phyloP scores from a whole-genome alignment of 2,797 vertebrate species.

The Cryptoprocta ferox region DNA sequence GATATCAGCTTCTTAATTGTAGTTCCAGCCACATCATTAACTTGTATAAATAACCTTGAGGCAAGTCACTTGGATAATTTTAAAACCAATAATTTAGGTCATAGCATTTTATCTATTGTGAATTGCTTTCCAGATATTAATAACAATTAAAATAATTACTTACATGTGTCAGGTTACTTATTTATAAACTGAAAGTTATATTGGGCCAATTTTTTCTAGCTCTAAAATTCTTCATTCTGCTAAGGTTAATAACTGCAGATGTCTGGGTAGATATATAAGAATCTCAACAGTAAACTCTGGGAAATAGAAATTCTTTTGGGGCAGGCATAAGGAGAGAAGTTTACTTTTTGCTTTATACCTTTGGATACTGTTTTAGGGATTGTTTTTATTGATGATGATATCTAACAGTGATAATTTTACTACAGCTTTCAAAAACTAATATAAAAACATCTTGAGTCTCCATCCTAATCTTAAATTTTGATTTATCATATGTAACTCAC shows the following conservation, averaged over 20 bases:
- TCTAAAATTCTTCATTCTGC: slow-evolving; percentile 39
- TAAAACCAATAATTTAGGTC: slow-evolving; percentile 17
- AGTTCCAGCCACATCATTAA: not conserved
- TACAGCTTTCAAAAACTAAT: not conserved
- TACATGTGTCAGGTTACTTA: not conserved
- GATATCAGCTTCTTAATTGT: not conserved
- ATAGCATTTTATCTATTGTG: slow-evolving; percentile 38
- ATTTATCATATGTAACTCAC: not conserved
- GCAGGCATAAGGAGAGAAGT: not conserved
- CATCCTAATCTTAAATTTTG: slow-evolving; percentile 25
- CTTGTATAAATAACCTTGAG: slow-evolving; percentile 28
- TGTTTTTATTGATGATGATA: slow-evolving; percentile 1
- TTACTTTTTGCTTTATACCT: slow-evolving; percentile 7
- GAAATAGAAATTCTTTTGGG: slow-evolving; percentile 28
- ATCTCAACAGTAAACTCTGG: not conserved
- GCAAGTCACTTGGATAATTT: slow-evolving; percentile 30
- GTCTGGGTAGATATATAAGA: not conserved
- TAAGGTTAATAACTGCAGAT: not conserved
- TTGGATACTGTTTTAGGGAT: not conserved
- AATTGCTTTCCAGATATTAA: not conserved
- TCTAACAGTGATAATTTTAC: slow-evolving; percentile 33
- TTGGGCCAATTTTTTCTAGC: not conserved
- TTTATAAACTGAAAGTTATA: slow-evolving; percentile 14
- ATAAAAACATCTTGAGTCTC: not conserved
- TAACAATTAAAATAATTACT: slow-evolving; percentile 13